Conservation (phyloP, 2,888 invertebrate genomes). For the Phlogophora meticulosa region DNA sequence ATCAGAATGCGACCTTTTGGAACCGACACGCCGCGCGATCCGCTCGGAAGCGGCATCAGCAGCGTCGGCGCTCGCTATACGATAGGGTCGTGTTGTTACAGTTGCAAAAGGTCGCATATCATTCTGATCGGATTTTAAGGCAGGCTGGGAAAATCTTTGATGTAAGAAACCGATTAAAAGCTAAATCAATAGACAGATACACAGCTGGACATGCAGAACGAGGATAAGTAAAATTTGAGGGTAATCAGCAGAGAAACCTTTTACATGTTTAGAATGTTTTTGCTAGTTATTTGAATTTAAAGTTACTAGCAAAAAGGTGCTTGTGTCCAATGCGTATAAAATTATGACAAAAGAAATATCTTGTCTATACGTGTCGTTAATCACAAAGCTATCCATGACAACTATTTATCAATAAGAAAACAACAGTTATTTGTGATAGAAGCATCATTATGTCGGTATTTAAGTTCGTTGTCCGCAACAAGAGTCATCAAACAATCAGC, state of each 20-base stretch:
- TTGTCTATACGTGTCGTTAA: constrained; percentile 10
- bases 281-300: too few relatives aligned
- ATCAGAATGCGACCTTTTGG: too few relatives aligned
- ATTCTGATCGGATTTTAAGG: too few relatives aligned
- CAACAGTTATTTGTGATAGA: constrained; percentile 11
- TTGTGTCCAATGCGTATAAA: not conserved
- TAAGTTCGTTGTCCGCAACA: constrained; percentile 23
- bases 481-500: constrained; percentile 30
- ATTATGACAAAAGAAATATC: constrained; percentile 9
- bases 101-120: too few relatives aligned
- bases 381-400: not conserved
- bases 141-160: not conserved
- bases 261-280: too few relatives aligned
- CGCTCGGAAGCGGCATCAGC: too few relatives aligned
- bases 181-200: not conserved
- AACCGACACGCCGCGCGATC: too few relatives aligned
- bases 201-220: not conserved
- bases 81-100: too few relatives aligned
- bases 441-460: constrained; percentile 40
- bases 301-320: too few relatives aligned
- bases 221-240: not conserved
- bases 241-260: not conserved
- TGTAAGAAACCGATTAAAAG: too few relatives aligned
- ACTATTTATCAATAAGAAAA: constrained; percentile 9
- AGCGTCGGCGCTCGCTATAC: too few relatives aligned